These are phyloP conservation scores for Pseudotriccus pelzelni DNA, from an alignment of 2,797 vertebrate genomes.

Conservation along the genomic window DNA sequence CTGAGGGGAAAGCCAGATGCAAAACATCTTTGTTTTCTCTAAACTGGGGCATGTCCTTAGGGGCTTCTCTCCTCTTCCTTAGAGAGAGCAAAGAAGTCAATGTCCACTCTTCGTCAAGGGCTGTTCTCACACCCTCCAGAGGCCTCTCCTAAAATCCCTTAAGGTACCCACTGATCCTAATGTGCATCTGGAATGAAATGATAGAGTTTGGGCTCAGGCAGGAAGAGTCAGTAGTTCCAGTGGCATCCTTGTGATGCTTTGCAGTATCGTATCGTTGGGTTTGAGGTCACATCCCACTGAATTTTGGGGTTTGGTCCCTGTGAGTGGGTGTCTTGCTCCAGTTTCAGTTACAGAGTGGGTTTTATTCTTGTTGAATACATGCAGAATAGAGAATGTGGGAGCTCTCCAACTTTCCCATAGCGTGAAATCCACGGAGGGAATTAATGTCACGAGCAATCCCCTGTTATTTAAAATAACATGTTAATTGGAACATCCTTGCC, in stretches of 20 bases:
- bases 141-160: neutral
- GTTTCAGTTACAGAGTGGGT: neutral
- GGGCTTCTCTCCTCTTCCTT: neutral
- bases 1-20: neutral
- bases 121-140: neutral
- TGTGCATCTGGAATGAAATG: neutral
- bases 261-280: neutral
- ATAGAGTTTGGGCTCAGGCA: neutral
- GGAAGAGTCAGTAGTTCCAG: neutral
- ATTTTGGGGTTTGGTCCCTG: neutral
- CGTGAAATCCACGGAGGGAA: neutral
- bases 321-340: neutral
- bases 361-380: neutral
- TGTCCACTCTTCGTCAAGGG: neutral
- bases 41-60: neutral
- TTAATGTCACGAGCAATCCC: neutral
- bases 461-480: neutral
- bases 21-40: neutral
- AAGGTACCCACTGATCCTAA: neutral
- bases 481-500: neutral
- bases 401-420: neutral
- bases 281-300: neutral
- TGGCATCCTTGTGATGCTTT: neutral
- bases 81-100: neutral
- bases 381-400: neutral